A percentile compares a stretch with the other conserved stretches of the same genome.
Conservation (phyloP, 2,888 invertebrate species). For the Ochropleura plecta region DNA sequence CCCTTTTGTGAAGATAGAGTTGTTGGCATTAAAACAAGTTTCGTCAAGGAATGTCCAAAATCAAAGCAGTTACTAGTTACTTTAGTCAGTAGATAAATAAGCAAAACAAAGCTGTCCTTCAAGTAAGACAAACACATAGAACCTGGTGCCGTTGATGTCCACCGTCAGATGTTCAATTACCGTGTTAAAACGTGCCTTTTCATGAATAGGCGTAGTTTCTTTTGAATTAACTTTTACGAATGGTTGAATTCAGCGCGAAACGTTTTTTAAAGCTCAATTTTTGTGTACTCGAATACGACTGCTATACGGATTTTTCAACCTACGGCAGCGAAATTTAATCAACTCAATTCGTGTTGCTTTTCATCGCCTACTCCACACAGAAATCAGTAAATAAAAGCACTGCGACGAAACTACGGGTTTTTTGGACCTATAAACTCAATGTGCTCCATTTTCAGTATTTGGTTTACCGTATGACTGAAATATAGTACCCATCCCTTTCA, state of each 20-base stretch:
- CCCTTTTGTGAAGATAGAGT: no score
- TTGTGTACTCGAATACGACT: constrained; percentile 17
- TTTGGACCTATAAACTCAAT: background rate
- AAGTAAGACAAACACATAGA: background rate
- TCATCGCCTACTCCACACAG: constrained; percentile 30
- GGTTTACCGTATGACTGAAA: background rate
- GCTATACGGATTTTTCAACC: constrained; percentile 38
- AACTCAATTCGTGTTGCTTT: constrained; percentile 46
- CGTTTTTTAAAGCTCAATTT: constrained; percentile 37
- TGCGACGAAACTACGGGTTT: constrained; percentile 10
- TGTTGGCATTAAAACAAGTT: background rate
- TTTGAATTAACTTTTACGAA: constrained; percentile 20
- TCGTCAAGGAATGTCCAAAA: background rate
- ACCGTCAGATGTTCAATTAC: background rate
- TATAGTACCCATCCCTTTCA: background rate
- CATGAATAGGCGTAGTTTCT: constrained; percentile 31
- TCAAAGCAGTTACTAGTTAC: background rate
- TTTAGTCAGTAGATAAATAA: background rate
- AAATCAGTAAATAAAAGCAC: constrained; percentile 39
- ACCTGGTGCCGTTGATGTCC: background rate
- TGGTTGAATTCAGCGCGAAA: constrained; percentile 30
- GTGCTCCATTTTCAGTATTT: background rate
- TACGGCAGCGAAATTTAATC: constrained; percentile 53
- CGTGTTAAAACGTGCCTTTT: constrained; percentile 38
- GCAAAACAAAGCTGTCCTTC: background rate